Evolutionary conservation across 2,888 invertebrate species (phyloP).

Genomic region (Polyommatus icarus): DNA sequence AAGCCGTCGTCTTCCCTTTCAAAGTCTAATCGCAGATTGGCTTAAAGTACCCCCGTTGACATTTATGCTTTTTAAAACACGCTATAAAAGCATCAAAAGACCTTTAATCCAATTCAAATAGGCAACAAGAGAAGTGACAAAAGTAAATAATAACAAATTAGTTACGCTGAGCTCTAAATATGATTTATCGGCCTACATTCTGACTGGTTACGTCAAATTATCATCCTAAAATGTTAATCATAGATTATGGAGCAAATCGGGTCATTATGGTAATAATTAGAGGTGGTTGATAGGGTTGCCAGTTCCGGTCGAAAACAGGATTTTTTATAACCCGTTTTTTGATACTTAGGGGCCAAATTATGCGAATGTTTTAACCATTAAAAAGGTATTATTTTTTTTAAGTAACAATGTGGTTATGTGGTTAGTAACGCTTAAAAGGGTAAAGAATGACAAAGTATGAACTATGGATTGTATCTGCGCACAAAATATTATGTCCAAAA

Average conservation of each 20-base stretch:
- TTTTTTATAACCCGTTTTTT: conserved; percentile 15
- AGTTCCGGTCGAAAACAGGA: neutral
- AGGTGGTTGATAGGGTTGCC: neutral
- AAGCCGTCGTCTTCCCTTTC: too few species aligned
- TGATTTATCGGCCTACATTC: neutral
- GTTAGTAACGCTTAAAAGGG: too few species aligned
- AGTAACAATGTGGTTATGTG: neutral
- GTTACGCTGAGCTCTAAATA: neutral
- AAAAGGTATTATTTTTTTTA: neutral
- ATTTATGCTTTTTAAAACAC: neutral
- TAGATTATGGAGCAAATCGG: conserved; percentile 6
- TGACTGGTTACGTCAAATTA: conserved; percentile 9
- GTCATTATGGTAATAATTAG: conserved; percentile 12
- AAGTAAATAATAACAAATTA: conserved; percentile 10
- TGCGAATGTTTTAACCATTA: neutral
- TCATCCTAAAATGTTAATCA: conserved; percentile 13
- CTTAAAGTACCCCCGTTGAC: neutral
- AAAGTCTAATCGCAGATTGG: neutral
- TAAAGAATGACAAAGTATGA: too few species aligned
- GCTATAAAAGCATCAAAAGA: conserved; percentile 3
- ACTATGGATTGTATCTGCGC: too few species aligned
- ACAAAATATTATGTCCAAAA: too few species aligned
- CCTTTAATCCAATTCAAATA: neutral
- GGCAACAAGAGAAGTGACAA: neutral
- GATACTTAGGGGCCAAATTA: neutral